phyloP scores from a whole-genome alignment of 2,797 vertebrate genomes.

The Paramormyrops hopkinsi region DNA sequence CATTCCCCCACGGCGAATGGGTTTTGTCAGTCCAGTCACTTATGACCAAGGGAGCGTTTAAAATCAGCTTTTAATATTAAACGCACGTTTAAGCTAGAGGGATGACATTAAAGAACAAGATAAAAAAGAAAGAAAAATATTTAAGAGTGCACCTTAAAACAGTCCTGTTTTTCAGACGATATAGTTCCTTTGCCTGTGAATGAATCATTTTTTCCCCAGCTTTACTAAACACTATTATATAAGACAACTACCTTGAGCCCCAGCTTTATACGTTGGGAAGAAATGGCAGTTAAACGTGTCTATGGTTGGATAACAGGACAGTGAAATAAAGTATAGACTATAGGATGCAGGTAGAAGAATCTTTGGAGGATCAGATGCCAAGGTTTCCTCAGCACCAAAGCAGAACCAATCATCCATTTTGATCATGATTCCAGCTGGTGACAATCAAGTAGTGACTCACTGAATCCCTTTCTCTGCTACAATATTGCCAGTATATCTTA shows the following conservation, averaged over 20 bases:
- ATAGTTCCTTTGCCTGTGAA: neutral
- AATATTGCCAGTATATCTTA: neutral
- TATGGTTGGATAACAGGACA: neutral
- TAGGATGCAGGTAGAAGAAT: too few relatives aligned
- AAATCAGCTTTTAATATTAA: conserved; percentile 15
- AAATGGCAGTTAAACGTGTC: neutral
- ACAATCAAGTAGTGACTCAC: neutral
- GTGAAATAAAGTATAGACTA: neutral
- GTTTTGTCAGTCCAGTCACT: conserved; percentile 3
- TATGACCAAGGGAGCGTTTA: neutral
- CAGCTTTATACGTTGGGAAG: neutral
- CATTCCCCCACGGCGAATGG: neutral
- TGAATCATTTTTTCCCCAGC: neutral
- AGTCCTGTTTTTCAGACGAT: neutral
- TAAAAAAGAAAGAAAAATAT: neutral
- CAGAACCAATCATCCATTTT: neutral
- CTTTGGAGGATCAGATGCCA: neutral
- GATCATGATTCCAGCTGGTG: neutral
- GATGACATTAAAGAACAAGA: conserved; percentile 5
- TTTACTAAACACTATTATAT: neutral
- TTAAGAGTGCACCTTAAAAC: conserved; percentile 3
- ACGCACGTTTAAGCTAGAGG: conserved; percentile 1
- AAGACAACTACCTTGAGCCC: neutral
- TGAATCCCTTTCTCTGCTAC: neutral
- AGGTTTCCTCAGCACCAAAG: neutral